Evolutionary conservation across 2,888 invertebrate species (phyloP), one percentile per base, ranked within the genome.

Genomic region (Andrena flavipes): DNA sequence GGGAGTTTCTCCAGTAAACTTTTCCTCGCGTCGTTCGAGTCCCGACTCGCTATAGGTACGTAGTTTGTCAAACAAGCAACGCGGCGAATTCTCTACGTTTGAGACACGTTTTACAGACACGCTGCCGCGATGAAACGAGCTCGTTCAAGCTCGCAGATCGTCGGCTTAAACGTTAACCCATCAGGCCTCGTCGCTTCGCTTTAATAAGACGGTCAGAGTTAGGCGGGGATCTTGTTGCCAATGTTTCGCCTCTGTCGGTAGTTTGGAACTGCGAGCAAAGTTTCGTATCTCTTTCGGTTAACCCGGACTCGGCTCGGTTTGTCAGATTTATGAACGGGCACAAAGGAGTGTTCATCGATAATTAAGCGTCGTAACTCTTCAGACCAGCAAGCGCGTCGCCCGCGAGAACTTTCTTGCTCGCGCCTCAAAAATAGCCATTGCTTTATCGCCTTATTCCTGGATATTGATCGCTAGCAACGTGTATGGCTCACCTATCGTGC

Each of bases 201-300:
- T 76, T 80, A 80, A 80, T 71, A 76, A 76, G 77, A 60, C 65
- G 70, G 35, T 0, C 48, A 10, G 29, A 51, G 70, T 51, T 59
- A 23, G 35, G 51, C 26, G 29, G 10, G 70, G 20, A 70, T 69
- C 65, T 77, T 26, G 77, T 60, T 71, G 70, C 49, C 65, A 26
- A 62, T 70, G 80, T 77, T 64, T 80, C 77, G 63, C 29, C 35
- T 59, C 33, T 65, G 70, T 70, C 76, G 70, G 42, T 59, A 70
- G 54, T 70, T 76, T 6, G n/a, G n/a, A 65, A 65, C 76, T 65
- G n/a, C 29, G 26, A 1, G 56, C 16, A 76, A 79, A 16, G 16
- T 23, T 56, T 56, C 56, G 23, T 65, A 80, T 70, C 77, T 80
- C 77, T 80, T 80, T 76, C 51, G 76, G 69, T 79, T 76, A 68